These are phyloP conservation scores for Anabas testudineus DNA, from an alignment of 2,797 vertebrate species.

Conservation along the genomic window DNA sequence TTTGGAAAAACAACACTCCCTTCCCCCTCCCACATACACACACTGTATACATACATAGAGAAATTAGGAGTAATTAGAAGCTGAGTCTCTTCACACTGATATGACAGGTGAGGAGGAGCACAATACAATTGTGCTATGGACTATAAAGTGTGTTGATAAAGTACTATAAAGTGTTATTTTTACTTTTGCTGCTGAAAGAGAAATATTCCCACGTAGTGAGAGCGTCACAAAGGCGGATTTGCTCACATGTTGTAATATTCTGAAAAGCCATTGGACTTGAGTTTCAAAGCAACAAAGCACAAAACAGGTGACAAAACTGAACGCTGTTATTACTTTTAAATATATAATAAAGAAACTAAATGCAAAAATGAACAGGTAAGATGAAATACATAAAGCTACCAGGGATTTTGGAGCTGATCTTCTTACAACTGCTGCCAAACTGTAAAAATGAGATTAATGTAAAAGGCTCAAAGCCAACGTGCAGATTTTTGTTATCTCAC, in stretches of 20 bases:
- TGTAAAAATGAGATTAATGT: conserved; percentile 15
- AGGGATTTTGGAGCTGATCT: conserved; percentile 13
- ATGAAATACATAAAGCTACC: conserved; percentile 30
- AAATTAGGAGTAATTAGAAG: conserved; percentile 53
- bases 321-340: neutral
- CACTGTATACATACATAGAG: neutral
- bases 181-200: neutral
- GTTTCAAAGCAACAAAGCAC: neutral
- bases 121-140: neutral
- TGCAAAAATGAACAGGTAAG: conserved; percentile 18
- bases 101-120: conserved; percentile 27
- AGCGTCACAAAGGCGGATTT: neutral
- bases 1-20: conserved; percentile 29
- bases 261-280: neutral
- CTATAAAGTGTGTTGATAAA: too few relatives aligned
- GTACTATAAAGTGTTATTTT: neutral
- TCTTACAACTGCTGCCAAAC: conserved; percentile 20
- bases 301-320: neutral
- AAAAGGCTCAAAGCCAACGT: conserved; percentile 17
- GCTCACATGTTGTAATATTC: neutral
- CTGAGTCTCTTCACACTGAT: conserved; percentile 26
- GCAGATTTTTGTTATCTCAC: conserved; percentile 24
- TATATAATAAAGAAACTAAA: conserved; percentile 12
- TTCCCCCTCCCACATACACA: neutral
- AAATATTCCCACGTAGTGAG: neutral